Conservation (phyloP, 2,113 vertebrate genomes). For the Anas platyrhynchos region DNA sequence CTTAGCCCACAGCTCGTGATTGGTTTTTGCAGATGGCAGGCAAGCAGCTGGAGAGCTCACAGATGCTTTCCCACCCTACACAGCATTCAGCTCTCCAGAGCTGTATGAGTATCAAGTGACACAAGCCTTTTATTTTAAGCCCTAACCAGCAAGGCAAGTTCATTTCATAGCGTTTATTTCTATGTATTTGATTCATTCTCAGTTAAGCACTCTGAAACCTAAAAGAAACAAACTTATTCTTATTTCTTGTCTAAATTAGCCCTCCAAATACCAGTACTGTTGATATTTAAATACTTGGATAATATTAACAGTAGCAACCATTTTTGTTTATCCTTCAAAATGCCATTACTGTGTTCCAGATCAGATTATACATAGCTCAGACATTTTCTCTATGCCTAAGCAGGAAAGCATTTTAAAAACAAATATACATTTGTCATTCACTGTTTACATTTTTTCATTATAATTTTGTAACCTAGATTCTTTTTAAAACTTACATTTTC, state of each 20-base stretch:
- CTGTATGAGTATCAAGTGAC: not conserved
- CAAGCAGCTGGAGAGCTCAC: not conserved
- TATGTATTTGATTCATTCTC: not conserved
- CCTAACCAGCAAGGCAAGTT: not conserved
- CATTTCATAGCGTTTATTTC: not conserved
- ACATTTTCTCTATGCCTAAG: not conserved
- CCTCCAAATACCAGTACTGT: not conserved
- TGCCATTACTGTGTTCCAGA: not conserved
- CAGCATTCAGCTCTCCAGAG: not conserved
- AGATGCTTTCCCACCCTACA: not conserved
- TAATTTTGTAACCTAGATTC: not conserved
- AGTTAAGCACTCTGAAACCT: not conserved
- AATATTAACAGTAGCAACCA: not conserved
- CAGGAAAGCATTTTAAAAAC: not conserved
- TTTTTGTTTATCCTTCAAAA: not conserved
- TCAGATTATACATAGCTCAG: not conserved
- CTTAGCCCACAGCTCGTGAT: too few relatives aligned
- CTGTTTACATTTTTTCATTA: not conserved
- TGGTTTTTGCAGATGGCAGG: not conserved
- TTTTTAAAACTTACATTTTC: not conserved
- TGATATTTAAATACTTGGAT: not conserved
- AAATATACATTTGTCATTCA: not conserved
- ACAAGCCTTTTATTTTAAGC: not conserved
- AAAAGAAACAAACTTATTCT: not conserved
- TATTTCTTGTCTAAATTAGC: not conserved